Base-by-base conservation (phyloP, 2,888 invertebrate genomes). In the Girardia tigrina region DNA sequence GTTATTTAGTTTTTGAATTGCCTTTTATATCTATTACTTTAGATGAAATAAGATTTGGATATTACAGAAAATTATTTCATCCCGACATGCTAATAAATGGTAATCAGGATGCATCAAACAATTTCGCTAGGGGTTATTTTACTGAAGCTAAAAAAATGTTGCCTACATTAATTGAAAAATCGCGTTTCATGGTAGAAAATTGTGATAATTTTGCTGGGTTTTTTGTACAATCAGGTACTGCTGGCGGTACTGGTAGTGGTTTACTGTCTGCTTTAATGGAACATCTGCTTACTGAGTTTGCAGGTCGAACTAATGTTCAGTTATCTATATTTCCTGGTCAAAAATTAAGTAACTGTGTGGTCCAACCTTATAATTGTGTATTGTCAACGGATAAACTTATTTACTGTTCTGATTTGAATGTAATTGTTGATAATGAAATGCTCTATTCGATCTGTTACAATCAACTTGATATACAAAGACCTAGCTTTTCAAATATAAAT, bases 391-490 rank as follows among this genome's bases (percentile, higher is more conserved):
- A 78, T 8, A 70, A 74, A 14, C 73, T 77, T 20, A 29, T 78
- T 16, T 92, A 92, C 85, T 92, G 92, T 85, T 91, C 91, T 0
- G 92, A 93, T 87, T 92, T 92, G 85, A 92, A 92, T 28, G 71
- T 78, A 71, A 74, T 77, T 56, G 72, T 78, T 26, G 79, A 80
- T 42, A 79, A 79, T 74, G 80, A 76, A 42, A 42, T 26, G 14
- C n/a, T 76, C 8, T 76, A 76, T 29, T 26, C 76, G 28, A 76
- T 76, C 16, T 77, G 76, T 76, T 27, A 8, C n/a, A 27, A 42
- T 69, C 20, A 69, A 6, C 29, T 76, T 23, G 56, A 56, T 28
- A 26, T 42, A 16, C 56, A 76, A 1, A 42, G 42, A 8, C 76
- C 76, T 6, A 76, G 4, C 16, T 76, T 56, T 29, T 36, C 56